These are phyloP conservation scores for Aselliscus stoliczkanus DNA, from an alignment of 2,797 vertebrate species.

Conservation along the genomic window DNA sequence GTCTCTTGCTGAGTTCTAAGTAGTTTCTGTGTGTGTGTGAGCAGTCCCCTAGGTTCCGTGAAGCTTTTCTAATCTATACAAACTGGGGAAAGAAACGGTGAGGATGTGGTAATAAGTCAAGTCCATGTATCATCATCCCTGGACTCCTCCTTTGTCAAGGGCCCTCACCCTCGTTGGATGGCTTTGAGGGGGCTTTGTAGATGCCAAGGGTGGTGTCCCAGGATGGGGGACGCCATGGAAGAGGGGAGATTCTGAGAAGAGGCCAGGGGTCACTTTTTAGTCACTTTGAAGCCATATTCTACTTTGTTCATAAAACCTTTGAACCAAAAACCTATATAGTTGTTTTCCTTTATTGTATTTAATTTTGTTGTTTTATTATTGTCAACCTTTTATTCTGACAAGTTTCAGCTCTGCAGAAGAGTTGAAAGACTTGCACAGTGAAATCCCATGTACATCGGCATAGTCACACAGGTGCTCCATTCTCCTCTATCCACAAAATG, in stretches of 20 bases:
- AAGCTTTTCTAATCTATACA: not conserved
- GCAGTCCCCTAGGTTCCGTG: not conserved
- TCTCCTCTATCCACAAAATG: rapidly evolving
- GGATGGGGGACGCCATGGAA: not conserved
- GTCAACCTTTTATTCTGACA: not conserved
- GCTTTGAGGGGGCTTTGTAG: not conserved
- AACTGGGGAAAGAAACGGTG: not conserved
- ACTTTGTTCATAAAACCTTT: not conserved
- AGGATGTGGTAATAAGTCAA: not conserved
- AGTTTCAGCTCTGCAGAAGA: not conserved
- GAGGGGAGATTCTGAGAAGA: not conserved
- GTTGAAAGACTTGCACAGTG: not conserved
- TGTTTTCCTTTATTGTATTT: not conserved
- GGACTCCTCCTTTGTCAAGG: not conserved
- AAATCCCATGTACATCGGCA: rapidly evolving
- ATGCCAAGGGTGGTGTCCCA: rapidly evolving
- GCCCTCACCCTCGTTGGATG: rapidly evolving
- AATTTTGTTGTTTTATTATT: not conserved
- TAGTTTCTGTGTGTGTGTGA: not conserved
- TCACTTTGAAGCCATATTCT: not conserved
- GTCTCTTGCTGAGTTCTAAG: not conserved
- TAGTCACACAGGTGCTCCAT: not conserved
- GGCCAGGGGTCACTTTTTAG: not conserved
- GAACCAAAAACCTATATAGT: not conserved
- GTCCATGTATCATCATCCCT: rapidly evolving